Evolutionary conservation across 2,113 vertebrate species (phyloP), one percentile per base, ranked within the genome.

Genomic region (Scatophagus argus): DNA sequence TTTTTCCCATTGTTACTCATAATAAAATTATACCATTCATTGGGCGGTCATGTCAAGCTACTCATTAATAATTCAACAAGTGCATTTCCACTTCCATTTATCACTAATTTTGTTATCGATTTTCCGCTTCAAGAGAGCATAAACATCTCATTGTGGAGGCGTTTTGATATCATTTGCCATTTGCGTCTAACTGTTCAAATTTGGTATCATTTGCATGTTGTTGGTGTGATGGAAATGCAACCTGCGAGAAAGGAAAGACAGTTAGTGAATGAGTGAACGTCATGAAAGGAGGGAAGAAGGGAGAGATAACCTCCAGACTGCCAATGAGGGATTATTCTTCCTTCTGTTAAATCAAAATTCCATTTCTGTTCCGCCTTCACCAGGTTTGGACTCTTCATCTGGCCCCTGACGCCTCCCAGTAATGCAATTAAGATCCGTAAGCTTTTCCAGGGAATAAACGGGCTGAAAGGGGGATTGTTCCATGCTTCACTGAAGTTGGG

Each of bases 401-500:
- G 74, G 73, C 73, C 79, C 79, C 77, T 43, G 63, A 79, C 9
- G 52, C 77, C 83, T 84, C 78, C 77, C 46, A 63, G 79, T 94
- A 93, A 94, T 94, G 83, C 92, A 94, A 94, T 95, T 95, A 94
- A 90, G 91, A 89, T 88, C 88, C 58, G 84, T 92, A 92, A 89
- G 90, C 89, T 93, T 89, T 89, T 87, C 86, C 87, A 74, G 76
- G 77, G 82, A 92, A 93, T 84, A 87, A 91, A 89, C 41, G 65
- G 62, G 56, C 81, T 85, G 81, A 85, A 87, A 87, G 75, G 77
- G 68, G 71, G 87, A 93, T 92, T 93, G 82, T 84, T 91, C 86
- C 84, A 88, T 65, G 82, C 74, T 85, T 86, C 82, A 81, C 34
- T 85, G 77, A 83, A 85, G 83, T 81, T 82, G 82, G 63, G 72